Conservation (phyloP, 2,113 vertebrate genomes). For the Paramormyrops kingsleyae region DNA sequence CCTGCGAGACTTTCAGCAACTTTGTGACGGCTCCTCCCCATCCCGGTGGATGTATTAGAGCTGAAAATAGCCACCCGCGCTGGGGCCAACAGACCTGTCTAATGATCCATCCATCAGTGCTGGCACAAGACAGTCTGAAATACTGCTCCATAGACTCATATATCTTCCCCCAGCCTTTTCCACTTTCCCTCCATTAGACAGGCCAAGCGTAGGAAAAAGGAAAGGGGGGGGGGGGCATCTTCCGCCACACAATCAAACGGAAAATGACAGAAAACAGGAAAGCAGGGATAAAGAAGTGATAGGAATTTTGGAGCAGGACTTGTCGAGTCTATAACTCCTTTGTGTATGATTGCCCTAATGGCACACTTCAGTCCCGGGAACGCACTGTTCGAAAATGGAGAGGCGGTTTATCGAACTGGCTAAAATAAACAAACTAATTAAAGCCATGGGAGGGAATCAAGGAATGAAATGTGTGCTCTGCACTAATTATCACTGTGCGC, state of each 20-base stretch:
- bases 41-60: slow-evolving; percentile 48
- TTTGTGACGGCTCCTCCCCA: slow-evolving; percentile 30
- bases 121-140: slow-evolving; percentile 50
- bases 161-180: slow-evolving; percentile 36
- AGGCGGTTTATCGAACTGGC: neutral
- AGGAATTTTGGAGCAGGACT: neutral
- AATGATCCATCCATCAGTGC: slow-evolving; percentile 69
- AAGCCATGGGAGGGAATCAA: neutral
- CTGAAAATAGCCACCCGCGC: slow-evolving; percentile 59
- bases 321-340: neutral
- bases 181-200: slow-evolving; percentile 32
- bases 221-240: slow-evolving; percentile 29
- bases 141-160: slow-evolving; percentile 42
- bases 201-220: slow-evolving; percentile 35
- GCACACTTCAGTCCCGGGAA: neutral
- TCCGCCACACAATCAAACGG: slow-evolving; percentile 49
- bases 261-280: slow-evolving; percentile 28
- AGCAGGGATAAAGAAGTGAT: neutral
- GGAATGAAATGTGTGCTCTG: neutral
- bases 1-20: slow-evolving; percentile 34
- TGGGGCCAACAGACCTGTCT: slow-evolving; percentile 53
- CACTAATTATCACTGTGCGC: neutral
- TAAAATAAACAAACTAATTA: neutral
- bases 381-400: neutral
- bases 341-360: neutral